These are phyloP conservation scores for Mus pahari DNA, from an alignment of 2,113 vertebrate species.

Conservation along the genomic window DNA sequence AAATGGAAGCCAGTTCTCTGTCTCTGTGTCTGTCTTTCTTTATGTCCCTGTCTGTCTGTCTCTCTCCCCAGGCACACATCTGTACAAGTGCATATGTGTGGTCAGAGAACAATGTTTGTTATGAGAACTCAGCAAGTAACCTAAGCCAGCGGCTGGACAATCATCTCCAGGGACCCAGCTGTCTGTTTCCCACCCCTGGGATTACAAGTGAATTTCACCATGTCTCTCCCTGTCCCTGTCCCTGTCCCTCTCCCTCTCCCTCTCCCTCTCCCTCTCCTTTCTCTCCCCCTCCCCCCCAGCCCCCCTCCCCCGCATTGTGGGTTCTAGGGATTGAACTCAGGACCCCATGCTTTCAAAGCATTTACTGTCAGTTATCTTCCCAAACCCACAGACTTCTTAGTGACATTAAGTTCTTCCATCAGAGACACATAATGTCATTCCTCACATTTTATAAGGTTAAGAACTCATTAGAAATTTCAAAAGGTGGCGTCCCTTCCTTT, in stretches of 20 bases:
- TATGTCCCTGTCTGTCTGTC: not conserved
- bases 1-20: not conserved
- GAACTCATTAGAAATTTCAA: not conserved
- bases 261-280: not conserved
- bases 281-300: too few species aligned
- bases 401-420: not conserved
- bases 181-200: not conserved
- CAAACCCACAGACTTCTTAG: not conserved
- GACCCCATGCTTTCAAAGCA: not conserved
- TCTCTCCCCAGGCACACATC: not conserved
- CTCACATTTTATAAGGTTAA: not conserved
- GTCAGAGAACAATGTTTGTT: not conserved
- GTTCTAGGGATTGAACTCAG: not conserved
- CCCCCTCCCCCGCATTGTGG: not conserved
- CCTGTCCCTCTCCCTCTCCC: fast-evolving
- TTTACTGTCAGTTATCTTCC: not conserved
- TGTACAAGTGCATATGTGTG: not conserved
- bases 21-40: not conserved
- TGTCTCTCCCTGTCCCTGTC: too few species aligned
- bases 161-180: not conserved
- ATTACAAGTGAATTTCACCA: not conserved
- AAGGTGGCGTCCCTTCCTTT: not conserved
- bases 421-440: not conserved
- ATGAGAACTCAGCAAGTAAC: not conserved
- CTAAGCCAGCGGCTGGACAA: not conserved